Base-by-base conservation (phyloP, 2,888 invertebrate genomes). In the Epistrophe grossulariae region DNA sequence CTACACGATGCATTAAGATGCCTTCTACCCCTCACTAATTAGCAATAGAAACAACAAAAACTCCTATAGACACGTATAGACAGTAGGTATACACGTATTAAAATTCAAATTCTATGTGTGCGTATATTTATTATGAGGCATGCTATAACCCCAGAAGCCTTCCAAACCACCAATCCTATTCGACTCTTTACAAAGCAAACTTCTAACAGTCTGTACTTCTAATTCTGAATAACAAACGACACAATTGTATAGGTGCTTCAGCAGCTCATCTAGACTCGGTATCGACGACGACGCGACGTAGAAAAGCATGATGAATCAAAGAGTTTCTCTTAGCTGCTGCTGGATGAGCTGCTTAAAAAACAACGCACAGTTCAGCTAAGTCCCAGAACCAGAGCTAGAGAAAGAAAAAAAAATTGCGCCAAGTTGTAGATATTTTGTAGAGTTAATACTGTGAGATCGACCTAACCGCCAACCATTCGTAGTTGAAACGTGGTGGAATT, bases 401-500 rank as follows among this genome's bases (percentile, higher is more conserved):
- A 62, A 9, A 40, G 11, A 62, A 19, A 40, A 72, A 68, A 82
- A 84, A 48, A 60, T 24, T 60, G 77, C 64, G 70, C n/a, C 74
- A 71, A 83, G 82, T 87, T 79, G 70, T 83, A 64, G 64, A 66
- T n/a, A n/a, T n/a, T 70, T 74, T 50, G 66, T 66, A 50, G 66
- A 66, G 66, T 66, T 66, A 50, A 31, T 73, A 48, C 70, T 83
- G 52, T 52, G 60, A 82, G 78, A 72, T 83, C 83, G 83, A 87
- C 31, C 43, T 24, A 79, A 79, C 76, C 79, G 79, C 35, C 38
- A 72, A 76, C 72, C 87, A 87, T 79, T 87, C 70, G 83, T 55
- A 66, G 79, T 87, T 83, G 87, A 79, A 87, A 83, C 87, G 87
- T 83, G 87, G 87, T 87, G 83, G 87, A 83, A 87, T 87, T 70